Percentiles rank a stretch among this genome's conserved stretches.
These are phyloP conservation scores for Alviniconcha strummeri DNA, from an alignment of 2,888 invertebrate genomes.

Conservation along the genomic window DNA sequence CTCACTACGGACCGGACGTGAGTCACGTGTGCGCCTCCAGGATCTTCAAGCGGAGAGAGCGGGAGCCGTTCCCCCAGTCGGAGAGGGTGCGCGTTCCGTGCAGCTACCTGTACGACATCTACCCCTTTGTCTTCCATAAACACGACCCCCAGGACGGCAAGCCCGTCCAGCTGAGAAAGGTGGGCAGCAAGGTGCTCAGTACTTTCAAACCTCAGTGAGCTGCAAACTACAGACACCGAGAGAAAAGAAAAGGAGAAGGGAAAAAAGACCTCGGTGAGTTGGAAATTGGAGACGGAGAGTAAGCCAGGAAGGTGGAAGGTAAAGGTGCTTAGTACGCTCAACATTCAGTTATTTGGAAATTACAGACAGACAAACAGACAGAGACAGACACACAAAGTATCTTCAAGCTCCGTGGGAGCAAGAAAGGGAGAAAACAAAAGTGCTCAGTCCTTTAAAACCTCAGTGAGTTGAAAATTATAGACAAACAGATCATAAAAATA, in stretches of 20 bases:
- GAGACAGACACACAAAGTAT: not conserved
- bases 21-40: slow-evolving; percentile 35
- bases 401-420: no score
- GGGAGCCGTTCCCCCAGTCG: slow-evolving; percentile 28
- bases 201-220: slow-evolving; percentile 27
- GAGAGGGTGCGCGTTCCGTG: slow-evolving; percentile 35
- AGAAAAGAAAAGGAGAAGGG: not conserved
- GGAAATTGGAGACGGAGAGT: no score
- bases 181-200: slow-evolving; percentile 22
- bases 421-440: no score
- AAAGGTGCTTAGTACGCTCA: not conserved
- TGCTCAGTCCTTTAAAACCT: no score
- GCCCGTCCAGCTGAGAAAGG: slow-evolving; percentile 28
- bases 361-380: not conserved
- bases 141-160: slow-evolving; percentile 27
- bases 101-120: slow-evolving; percentile 28
- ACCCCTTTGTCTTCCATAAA: slow-evolving; percentile 38
- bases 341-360: not conserved
- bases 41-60: slow-evolving; percentile 35
- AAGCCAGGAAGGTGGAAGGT: not conserved
- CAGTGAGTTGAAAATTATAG: no score
- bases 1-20: slow-evolving; percentile 28
- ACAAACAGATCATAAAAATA: no score
- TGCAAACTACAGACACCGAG: no score
- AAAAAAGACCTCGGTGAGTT: not conserved